These are phyloP conservation scores for Perca flavescens DNA, from an alignment of 2,113 vertebrate genomes.

Conservation along the genomic window DNA sequence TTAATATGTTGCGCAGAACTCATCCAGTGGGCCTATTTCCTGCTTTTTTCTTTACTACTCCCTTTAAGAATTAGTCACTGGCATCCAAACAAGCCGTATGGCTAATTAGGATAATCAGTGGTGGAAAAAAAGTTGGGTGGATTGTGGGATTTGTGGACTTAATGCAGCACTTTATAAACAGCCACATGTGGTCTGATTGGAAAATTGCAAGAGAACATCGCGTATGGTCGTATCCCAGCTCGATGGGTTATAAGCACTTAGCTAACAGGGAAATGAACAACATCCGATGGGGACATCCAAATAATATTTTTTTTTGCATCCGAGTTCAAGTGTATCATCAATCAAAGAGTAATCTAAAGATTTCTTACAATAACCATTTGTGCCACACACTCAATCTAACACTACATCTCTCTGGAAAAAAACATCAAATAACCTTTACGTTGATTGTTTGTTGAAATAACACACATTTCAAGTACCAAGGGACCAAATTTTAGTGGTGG, in stretches of 20 bases:
- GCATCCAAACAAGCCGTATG: conserved; percentile 36
- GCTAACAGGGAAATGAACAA: conserved; percentile 7
- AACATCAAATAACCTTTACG: not conserved
- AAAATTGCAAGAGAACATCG: conserved; percentile 18
- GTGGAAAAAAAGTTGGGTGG: conserved; percentile 19
- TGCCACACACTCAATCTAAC: not conserved
- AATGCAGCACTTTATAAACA: conserved; percentile 25
- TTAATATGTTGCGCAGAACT: conserved; percentile 29
- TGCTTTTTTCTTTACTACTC: conserved; percentile 48
- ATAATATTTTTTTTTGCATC: not conserved
- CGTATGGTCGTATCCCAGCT: conserved; percentile 22
- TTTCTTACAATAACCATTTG: not conserved
- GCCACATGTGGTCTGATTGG: conserved; percentile 37
- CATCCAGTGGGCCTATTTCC: conserved; percentile 39
- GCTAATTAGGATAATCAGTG: conserved; percentile 52
- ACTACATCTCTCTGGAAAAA: not conserved
- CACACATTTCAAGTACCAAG: not conserved
- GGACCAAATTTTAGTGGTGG: not conserved
- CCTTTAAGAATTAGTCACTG: conserved; percentile 62
- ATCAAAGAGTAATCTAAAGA: not conserved
- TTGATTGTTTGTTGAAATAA: not conserved
- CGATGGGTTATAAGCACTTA: not conserved
- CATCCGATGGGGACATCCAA: not conserved
- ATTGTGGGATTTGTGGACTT: conserved; percentile 41
- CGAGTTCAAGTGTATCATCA: conserved; percentile 7